Evolutionary conservation across 2,797 vertebrate genomes (phyloP), one percentile per base, ranked within the genome.

Genomic region (Champsocephalus gunnari): DNA sequence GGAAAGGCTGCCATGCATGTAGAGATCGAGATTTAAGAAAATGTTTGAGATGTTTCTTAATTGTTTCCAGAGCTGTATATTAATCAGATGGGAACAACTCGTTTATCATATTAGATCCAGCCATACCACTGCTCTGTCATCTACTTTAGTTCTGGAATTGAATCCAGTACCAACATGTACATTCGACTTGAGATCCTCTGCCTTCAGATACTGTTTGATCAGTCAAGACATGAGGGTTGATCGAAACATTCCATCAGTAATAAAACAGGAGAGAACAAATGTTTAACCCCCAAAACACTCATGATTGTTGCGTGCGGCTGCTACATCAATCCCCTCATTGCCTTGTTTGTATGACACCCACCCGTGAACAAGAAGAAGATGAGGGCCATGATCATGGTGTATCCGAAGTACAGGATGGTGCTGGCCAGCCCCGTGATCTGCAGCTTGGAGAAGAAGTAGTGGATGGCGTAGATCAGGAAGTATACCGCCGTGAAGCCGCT

Each of bases 281-380:
- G 24, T 28, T 28, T 5, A 34, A 49, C n/a, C 32, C 13, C 2
- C 41, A 45, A 5, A 19, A 50, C 28, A 50, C 63, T 28, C 6
- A 0, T 17, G 10, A 53, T n/a, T 24, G n/a, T 49, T 62, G 57
- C 32, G 11, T 24, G 24, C 24, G 2, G 3, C 24, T 47, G 14
- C 41, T 2, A 49, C 34, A 50, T 9, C 47, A 65, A 55, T 9
- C 1, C 4, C 19, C 16, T 1, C 5, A 10, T 24, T 59, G 12
- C 17, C 9, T 38, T 43, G 5, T 48, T 28, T 19, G 44, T 47
- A 14, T 6, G n/a, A 10, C 5, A 80, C 73, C 2, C 87, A 97
- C 97, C 97, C 78, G 97, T 97, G 87, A 98, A 98, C 81, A 98
- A 94, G 92, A 99, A 99, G 90, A 98, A 98, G 92, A 98, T 98